phyloP scores from a whole-genome alignment of 2,113 vertebrate species.

The Sinocyclocheilus rhinocerous region DNA sequence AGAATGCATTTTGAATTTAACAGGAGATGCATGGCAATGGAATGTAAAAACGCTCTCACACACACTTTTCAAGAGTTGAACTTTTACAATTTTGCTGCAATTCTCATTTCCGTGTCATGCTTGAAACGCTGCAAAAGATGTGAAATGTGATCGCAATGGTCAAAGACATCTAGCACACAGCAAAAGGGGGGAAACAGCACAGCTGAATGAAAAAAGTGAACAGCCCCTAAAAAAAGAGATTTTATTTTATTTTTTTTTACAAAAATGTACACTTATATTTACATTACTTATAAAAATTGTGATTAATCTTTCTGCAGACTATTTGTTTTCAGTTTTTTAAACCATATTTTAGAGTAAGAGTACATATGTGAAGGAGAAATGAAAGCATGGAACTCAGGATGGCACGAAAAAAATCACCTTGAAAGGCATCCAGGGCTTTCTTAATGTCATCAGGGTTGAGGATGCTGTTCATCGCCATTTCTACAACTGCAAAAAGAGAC shows the following conservation, averaged over 20 bases:
- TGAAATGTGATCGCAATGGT: not conserved
- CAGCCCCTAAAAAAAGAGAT: not conserved
- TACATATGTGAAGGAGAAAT: not conserved
- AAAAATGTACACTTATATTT: too few relatives aligned
- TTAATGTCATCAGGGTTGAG: conserved; percentile 82
- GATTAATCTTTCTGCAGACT: too few relatives aligned
- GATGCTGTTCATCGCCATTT: conserved; percentile 80
- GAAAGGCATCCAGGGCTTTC: conserved; percentile 78
- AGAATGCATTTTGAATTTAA: too few relatives aligned
- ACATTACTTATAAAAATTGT: too few relatives aligned
- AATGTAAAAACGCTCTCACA: too few relatives aligned
- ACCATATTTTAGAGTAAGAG: not conserved
- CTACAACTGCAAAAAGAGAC: conserved; percentile 51
- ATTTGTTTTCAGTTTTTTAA: too few relatives aligned
- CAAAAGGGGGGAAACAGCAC: not conserved
- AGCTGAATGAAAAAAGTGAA: not conserved
- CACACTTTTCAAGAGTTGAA: too few relatives aligned
- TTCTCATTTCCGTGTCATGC: not conserved
- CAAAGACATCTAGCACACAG: not conserved
- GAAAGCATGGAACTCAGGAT: not conserved
- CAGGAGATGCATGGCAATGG: too few relatives aligned
- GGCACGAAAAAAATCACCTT: conserved; percentile 68
- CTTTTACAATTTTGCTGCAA: not conserved
- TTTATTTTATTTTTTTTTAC: too few relatives aligned
- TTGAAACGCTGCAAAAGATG: not conserved